phyloP scores from a whole-genome alignment of 53 echinoderm and acorn worm species.

The Luidia sarsii region DNA sequence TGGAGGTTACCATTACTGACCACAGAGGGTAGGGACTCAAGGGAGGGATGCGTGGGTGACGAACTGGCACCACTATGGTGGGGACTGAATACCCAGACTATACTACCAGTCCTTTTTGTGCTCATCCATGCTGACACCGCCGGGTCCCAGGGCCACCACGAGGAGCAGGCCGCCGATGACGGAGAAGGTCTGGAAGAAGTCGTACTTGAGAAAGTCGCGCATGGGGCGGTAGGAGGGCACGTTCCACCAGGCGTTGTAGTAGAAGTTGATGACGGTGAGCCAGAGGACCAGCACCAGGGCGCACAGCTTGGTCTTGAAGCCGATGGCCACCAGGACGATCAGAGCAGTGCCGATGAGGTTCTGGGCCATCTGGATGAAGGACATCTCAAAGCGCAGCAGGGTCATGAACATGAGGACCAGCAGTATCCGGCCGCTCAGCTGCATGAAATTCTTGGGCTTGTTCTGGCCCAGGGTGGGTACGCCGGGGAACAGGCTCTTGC shows the following conservation, averaged over 20 bases:
- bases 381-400: constrained; percentile 91
- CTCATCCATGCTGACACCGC: constrained; percentile 98
- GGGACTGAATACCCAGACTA: constrained; percentile 2
- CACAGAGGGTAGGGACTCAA: neutral
- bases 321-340: constrained; percentile 89
- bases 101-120: constrained; percentile 99
- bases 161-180: constrained; percentile 93
- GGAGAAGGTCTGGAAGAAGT: constrained; percentile 99
- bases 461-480: constrained; percentile 92
- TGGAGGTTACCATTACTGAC: constrained; percentile 25
- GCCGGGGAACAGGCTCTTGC: constrained; percentile 95
- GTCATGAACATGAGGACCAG: constrained; percentile 99
- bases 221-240: constrained; percentile 96
- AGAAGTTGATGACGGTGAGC: constrained; percentile 97
- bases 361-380: constrained; percentile 79
- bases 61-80: neutral
- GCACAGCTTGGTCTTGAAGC: constrained; percentile 98
- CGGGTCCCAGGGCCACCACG: constrained; percentile 96
- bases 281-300: constrained; percentile 93
- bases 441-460: constrained; percentile 99
- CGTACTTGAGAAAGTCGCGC: constrained; percentile 99
- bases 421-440: constrained; percentile 93
- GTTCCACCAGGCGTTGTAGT: constrained; percentile 99
- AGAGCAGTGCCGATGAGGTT: constrained; percentile 88
- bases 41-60: neutral